Conservation (phyloP, 2,888 invertebrate species). For the Oxycera nigricornis region DNA sequence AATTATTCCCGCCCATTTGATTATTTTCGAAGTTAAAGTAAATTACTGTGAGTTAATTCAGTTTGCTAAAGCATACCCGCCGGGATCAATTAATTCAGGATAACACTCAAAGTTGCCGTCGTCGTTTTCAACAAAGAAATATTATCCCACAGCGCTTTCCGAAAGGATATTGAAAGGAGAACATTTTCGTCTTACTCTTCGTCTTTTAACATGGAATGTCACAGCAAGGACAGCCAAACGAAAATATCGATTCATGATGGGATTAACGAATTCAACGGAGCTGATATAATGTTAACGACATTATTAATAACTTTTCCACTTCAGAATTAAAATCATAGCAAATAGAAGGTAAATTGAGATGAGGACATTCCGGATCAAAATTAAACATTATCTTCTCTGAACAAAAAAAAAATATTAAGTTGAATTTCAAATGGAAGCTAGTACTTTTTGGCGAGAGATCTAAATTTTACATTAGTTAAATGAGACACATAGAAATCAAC, state of each 20-base stretch:
- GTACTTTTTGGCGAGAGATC: too few species aligned
- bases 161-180: neutral
- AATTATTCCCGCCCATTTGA: too few species aligned
- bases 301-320: constrained; percentile 16
- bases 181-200: neutral
- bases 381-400: too few species aligned
- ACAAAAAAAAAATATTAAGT: too few species aligned
- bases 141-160: neutral
- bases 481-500: too few species aligned
- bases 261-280: constrained; percentile 12
- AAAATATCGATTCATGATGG: constrained; percentile 20
- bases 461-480: too few species aligned
- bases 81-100: constrained; percentile 31
- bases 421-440: too few species aligned
- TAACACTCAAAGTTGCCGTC: neutral
- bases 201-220: neutral
- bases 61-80: constrained; percentile 1
- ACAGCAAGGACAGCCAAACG: neutral
- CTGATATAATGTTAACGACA: constrained; percentile 5
- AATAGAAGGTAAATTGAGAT: too few species aligned
- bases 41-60: constrained; percentile 3
- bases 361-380: too few species aligned
- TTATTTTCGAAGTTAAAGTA: too few species aligned
- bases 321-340: neutral
- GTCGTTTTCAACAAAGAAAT: neutral